A percentile compares a stretch with the other conserved stretches of the same genome.
Conservation (phyloP, 1,140 invertebrate genomes). For the Armadillidium nasatum region DNA sequence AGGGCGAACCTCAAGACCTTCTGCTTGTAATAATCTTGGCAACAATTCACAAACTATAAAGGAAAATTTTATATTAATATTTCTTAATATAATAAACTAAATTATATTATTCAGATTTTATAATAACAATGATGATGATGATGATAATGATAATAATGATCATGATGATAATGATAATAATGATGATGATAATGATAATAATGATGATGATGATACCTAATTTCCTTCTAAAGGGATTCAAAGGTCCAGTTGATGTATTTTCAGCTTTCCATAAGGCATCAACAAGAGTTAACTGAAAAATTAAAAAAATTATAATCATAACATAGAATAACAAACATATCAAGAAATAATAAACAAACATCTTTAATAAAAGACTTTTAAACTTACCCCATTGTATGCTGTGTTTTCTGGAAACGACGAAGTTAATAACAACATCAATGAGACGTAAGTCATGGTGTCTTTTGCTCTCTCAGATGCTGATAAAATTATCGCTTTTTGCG, state of each 20-base stretch:
- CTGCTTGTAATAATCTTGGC: conserved; percentile 32
- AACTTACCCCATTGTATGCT: conserved; percentile 62
- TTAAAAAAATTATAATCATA: conserved; percentile 6
- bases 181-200: neutral
- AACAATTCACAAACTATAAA: conserved; percentile 34
- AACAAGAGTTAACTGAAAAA: conserved; percentile 59
- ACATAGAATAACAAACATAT: neutral
- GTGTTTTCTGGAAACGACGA: conserved; percentile 76
- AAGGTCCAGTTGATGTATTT: conserved; percentile 57
- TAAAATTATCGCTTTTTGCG: conserved; percentile 53
- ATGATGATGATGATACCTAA: conserved; percentile 25
- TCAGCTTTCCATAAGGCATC: conserved; percentile 71
- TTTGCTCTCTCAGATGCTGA: conserved; percentile 77
- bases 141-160: no score
- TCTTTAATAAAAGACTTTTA: neutral
- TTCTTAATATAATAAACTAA: no score
- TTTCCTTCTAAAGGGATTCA: conserved; percentile 40
- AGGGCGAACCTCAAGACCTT: conserved; percentile 55
- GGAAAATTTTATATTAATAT: neutral
- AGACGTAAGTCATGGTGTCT: conserved; percentile 80
- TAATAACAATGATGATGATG: no score
- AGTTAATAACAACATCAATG: conserved; percentile 68
- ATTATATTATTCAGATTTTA: no score
- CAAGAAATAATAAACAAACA: neutral
- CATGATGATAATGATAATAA: no score